phyloP scores from a whole-genome alignment of 2,797 vertebrate species.

The Poecilia velifera region DNA sequence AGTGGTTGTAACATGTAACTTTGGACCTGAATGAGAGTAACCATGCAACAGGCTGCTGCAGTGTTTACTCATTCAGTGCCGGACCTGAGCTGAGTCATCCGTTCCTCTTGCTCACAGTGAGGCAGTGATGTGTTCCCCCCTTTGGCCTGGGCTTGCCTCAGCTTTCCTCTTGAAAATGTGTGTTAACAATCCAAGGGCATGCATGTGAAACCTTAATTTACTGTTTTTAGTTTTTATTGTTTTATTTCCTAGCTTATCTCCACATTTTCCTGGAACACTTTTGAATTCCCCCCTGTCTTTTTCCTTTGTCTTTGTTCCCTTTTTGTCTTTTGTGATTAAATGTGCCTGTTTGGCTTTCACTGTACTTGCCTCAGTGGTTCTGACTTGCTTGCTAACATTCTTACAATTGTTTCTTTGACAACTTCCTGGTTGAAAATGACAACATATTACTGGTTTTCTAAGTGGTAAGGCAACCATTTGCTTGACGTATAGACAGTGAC shows the following conservation, averaged over 20 bases:
- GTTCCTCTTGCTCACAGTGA: constrained; percentile 30
- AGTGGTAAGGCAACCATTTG: not conserved
- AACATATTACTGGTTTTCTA: not conserved
- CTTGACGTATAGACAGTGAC: not conserved
- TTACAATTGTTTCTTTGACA: not conserved
- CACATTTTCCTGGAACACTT: not conserved
- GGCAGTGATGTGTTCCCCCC: not conserved
- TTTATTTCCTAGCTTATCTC: not conserved
- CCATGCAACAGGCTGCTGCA: constrained; percentile 7
- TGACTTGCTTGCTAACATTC: not conserved
- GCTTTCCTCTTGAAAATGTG: constrained; percentile 13
- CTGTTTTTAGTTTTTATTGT: not conserved
- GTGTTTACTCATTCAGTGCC: constrained; percentile 41
- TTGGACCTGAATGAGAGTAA: constrained; percentile 13
- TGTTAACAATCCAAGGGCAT: not conserved
- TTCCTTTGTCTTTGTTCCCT: not conserved
- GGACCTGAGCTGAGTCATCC: constrained; percentile 55
- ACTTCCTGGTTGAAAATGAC: not conserved
- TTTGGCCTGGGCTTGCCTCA: not conserved
- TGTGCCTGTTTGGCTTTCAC: not conserved
- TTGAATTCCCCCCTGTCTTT: not conserved
- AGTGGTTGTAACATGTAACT: constrained; percentile 11
- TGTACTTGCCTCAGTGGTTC: not conserved
- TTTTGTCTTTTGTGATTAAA: not conserved
- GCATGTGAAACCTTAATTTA: not conserved